Evolutionary conservation across 2,113 vertebrate species (phyloP).

Genomic region (Monopterus albus): DNA sequence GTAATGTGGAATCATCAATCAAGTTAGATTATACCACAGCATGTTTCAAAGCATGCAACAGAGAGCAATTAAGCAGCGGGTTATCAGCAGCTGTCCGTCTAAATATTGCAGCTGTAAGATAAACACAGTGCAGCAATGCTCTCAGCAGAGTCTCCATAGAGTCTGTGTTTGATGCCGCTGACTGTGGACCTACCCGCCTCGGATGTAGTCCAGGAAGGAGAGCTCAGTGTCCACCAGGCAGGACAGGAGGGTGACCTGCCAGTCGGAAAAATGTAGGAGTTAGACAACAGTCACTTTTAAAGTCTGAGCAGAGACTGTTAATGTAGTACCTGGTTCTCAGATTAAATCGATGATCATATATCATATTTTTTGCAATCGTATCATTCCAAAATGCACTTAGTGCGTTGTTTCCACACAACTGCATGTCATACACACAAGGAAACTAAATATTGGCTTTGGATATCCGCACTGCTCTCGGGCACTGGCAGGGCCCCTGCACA

Average conservation of each 20-base stretch:
- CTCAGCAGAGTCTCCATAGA: constrained; percentile 7
- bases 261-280: neutral
- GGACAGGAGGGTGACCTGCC: constrained; percentile 96
- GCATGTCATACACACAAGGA: no score
- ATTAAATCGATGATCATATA: no score
- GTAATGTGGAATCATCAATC: constrained; percentile 53
- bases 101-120: constrained; percentile 37
- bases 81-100: constrained; percentile 57
- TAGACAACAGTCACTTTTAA: neutral
- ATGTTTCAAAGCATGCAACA: constrained; percentile 48
- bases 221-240: constrained; percentile 97
- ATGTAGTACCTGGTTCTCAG: no score
- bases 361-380: no score
- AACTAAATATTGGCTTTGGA: no score
- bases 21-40: constrained; percentile 49
- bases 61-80: constrained; percentile 52
- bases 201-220: constrained; percentile 98
- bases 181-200: constrained; percentile 91
- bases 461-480: no score
- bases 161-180: neutral
- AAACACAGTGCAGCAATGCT: constrained; percentile 21
- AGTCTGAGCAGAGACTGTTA: neutral
- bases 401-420: no score
- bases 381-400: no score
- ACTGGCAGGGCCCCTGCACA: no score